Conservation (phyloP, 2,113 vertebrate species). For the Prietella phreatophila region DNA sequence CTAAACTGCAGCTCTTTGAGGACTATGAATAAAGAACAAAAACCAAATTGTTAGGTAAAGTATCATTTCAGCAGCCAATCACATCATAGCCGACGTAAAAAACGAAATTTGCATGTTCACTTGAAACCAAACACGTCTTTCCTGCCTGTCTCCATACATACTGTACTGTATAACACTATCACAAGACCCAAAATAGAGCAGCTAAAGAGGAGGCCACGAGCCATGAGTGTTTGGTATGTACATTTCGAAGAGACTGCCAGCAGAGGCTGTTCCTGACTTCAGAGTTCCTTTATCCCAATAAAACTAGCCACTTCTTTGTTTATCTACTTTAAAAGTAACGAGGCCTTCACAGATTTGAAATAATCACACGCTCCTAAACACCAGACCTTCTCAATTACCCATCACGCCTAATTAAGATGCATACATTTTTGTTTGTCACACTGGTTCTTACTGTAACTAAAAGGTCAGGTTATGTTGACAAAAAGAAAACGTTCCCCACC, state of each 20-base stretch:
- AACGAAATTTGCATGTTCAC: slow-evolving; percentile 39
- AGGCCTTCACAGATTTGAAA: slow-evolving; percentile 41
- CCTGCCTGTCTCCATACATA: slow-evolving; percentile 53
- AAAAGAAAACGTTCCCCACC: slow-evolving; percentile 48
- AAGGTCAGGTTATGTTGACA: slow-evolving; percentile 55
- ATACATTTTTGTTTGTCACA: slow-evolving; percentile 24
- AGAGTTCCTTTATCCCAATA: slow-evolving; percentile 50
- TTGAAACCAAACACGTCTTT: slow-evolving; percentile 47
- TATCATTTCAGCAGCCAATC: slow-evolving; percentile 28
- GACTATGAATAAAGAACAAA: slow-evolving; percentile 6
- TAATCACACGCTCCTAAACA: neutral
- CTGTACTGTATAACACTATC: slow-evolving; percentile 51
- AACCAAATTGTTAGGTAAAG: neutral
- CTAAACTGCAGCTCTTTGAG: neutral
- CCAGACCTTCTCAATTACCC: neutral
- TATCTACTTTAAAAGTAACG: slow-evolving; percentile 29
- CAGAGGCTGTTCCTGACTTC: slow-evolving; percentile 47
- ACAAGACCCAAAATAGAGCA: slow-evolving; percentile 50
- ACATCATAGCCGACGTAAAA: neutral
- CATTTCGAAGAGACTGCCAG: slow-evolving; percentile 52
- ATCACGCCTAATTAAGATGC: neutral
- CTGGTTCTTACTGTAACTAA: slow-evolving; percentile 13
- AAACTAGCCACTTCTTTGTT: slow-evolving; percentile 42
- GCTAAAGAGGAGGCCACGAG: slow-evolving; percentile 49
- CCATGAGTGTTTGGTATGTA: slow-evolving; percentile 48